Conservation (phyloP, 2,113 vertebrate species). For the Chinchilla lanigera region DNA sequence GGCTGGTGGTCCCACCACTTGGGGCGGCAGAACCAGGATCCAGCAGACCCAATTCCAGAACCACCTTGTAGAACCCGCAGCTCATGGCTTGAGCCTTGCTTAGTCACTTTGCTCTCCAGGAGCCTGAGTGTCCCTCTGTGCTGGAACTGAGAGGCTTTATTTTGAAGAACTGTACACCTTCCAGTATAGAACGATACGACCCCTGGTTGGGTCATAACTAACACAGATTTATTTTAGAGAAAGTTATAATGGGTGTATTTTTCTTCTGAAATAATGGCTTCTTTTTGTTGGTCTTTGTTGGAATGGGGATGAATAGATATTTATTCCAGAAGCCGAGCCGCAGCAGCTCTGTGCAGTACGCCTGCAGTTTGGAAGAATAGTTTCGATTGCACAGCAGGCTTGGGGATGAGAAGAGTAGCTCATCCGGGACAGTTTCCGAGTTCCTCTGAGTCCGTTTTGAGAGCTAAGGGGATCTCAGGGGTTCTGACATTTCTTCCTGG, state of each 20-base stretch:
- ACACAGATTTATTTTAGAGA: neutral
- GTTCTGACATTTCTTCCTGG: neutral
- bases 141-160: neutral
- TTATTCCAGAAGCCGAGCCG: neutral
- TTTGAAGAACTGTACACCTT: neutral
- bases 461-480: neutral
- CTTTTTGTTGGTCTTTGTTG: slow-evolving; percentile 1
- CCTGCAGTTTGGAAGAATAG: neutral
- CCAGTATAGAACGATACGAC: accelerated
- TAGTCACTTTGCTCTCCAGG: no score
- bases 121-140: neutral
- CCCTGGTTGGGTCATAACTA: neutral
- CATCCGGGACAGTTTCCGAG: neutral
- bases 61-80: neutral
- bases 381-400: neutral
- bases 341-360: neutral
- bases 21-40: neutral
- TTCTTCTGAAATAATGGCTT: slow-evolving; percentile 12
- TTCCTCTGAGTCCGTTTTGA: neutral
- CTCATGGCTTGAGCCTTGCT: accelerated
- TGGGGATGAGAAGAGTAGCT: neutral
- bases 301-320: neutral
- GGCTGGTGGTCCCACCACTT: neutral
- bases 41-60: neutral
- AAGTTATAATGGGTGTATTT: neutral